These are phyloP conservation scores for Zaprionus lineosus DNA, from an alignment of 2,888 invertebrate genomes.

Conservation along the genomic window DNA sequence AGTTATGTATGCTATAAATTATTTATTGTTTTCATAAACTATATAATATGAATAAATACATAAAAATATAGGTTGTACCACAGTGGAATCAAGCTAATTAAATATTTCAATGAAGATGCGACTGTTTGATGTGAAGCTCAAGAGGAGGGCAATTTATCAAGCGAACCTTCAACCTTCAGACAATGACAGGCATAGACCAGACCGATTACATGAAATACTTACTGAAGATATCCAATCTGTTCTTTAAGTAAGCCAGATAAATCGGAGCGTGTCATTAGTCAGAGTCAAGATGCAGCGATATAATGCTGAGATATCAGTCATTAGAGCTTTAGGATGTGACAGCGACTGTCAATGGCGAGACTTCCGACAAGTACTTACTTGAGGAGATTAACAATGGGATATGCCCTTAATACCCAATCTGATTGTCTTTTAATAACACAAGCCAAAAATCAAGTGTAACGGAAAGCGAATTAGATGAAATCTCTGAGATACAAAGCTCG, in stretches of 20 bases:
- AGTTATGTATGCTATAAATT: no score
- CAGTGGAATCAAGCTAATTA: no score
- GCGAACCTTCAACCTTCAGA: no score
- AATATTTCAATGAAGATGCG: no score
- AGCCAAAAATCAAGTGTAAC: constrained; percentile 56
- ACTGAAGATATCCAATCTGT: no score
- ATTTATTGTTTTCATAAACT: no score
- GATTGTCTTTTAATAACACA: constrained; percentile 60
- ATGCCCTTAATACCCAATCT: constrained; percentile 47
- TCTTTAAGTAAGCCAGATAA: background rate
- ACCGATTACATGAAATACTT: no score
- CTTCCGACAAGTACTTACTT: background rate
- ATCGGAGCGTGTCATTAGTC: background rate
- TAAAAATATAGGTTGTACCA: no score
- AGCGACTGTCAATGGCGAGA: constrained; percentile 31
- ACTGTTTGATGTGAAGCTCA: no score
- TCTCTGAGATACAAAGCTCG: constrained; percentile 42
- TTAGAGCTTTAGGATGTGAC: constrained; percentile 22
- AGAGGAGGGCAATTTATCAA: no score
- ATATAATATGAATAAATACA: no score
- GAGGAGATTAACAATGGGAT: constrained; percentile 42
- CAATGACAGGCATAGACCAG: no score
- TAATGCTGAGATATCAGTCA: constrained; percentile 38
- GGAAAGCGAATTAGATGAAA: constrained; percentile 57
- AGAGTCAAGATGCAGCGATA: constrained; percentile 15